Conservation (phyloP, 2,888 invertebrate genomes). For the Euclidia mi region DNA sequence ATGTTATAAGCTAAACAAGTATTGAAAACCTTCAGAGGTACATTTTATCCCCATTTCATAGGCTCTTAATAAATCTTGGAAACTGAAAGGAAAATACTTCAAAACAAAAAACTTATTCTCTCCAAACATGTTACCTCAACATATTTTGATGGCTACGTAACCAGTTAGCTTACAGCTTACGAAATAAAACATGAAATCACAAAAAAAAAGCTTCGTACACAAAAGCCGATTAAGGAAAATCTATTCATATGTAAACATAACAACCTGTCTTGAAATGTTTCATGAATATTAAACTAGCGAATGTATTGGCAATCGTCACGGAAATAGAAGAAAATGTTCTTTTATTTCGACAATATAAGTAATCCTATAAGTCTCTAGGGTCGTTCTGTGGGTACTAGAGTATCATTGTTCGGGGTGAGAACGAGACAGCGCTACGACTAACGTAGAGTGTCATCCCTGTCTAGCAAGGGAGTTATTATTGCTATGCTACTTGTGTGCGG, state of each 20-base stretch:
- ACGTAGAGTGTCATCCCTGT: slow-evolving; percentile 20
- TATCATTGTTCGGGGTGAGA: slow-evolving; percentile 30
- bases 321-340: slow-evolving; percentile 37
- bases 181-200: slow-evolving; percentile 18
- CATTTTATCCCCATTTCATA: slow-evolving; percentile 13
- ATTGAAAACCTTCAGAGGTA: too few relatives aligned
- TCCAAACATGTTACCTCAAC: not conserved
- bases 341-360: slow-evolving; percentile 43
- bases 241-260: slow-evolving; percentile 35
- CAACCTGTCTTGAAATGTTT: slow-evolving; percentile 45
- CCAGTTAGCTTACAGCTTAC: slow-evolving; percentile 4
- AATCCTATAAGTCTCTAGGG: slow-evolving; percentile 48
- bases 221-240: slow-evolving; percentile 36
- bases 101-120: too few relatives aligned
- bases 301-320: slow-evolving; percentile 50
- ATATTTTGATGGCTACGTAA: not conserved
- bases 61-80: not conserved
- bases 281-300: slow-evolving; percentile 50
- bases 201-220: slow-evolving; percentile 15
- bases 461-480: slow-evolving; percentile 19
- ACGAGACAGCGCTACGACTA: slow-evolving; percentile 11
- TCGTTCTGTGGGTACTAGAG: slow-evolving; percentile 19
- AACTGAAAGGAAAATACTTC: too few relatives aligned
- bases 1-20: too few relatives aligned
- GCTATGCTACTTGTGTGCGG: slow-evolving; percentile 20